Conservation (phyloP, 2,797 vertebrate genomes). For the Periophthalmus magnuspinnatus region DNA sequence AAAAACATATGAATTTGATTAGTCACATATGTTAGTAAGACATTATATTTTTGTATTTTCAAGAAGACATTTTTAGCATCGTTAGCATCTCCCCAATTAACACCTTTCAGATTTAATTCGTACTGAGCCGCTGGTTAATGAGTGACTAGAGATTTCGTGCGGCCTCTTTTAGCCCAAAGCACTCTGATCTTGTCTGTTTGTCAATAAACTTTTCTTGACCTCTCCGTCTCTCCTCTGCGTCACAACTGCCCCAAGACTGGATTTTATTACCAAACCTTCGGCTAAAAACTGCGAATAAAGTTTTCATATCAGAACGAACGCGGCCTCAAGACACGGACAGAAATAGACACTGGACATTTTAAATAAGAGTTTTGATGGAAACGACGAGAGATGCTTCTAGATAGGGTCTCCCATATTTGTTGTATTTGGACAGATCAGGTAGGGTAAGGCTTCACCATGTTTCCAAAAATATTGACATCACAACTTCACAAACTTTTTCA, state of each 20-base stretch:
- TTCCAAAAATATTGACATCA: too few species aligned
- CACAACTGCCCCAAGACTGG: conserved; percentile 48
- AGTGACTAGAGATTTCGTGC: conserved; percentile 2
- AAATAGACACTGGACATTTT: conserved; percentile 16
- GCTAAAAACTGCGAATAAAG: conserved; percentile 30
- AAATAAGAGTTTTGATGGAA: conserved; percentile 10
- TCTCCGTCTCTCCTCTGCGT: conserved; percentile 23
- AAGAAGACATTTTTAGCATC: too few species aligned
- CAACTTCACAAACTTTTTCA: too few species aligned
- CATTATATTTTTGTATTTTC: too few species aligned
- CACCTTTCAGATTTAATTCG: not conserved
- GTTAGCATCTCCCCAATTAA: not conserved
- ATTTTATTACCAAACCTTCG: conserved; percentile 63
- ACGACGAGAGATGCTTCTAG: not conserved
- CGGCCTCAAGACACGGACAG: conserved; percentile 16
- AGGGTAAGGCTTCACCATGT: too few species aligned
- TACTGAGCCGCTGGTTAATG: not conserved
- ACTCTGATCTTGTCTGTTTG: conserved; percentile 41
- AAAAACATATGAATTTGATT: too few species aligned
- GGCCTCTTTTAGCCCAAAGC: conserved; percentile 11
- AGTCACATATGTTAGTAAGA: too few species aligned
- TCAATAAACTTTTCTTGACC: conserved; percentile 57
- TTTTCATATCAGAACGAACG: conserved; percentile 35
- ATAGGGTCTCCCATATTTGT: too few species aligned
- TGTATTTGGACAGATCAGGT: too few species aligned